Conservation (phyloP, 1,140 invertebrate genomes). For the Linepithema humile region DNA sequence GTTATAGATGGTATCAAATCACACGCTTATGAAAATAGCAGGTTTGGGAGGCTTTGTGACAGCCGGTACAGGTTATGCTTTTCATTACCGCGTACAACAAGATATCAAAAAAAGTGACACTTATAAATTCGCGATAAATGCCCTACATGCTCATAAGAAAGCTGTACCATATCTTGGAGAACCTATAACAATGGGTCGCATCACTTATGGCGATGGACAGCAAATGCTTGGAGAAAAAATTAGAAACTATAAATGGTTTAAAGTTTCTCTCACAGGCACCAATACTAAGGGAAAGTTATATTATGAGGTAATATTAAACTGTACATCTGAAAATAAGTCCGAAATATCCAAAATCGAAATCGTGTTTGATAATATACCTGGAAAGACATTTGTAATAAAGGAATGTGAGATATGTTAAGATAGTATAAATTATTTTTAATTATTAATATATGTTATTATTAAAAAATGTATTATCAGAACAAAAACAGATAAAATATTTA, state of each 20-base stretch:
- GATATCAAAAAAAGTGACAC: conserved; percentile 31
- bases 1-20: conserved; percentile 16
- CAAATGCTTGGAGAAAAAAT: conserved; percentile 33
- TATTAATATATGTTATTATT: conserved; percentile 18
- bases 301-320: conserved; percentile 55
- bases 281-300: conserved; percentile 64
- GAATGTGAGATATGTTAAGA: background rate
- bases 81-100: conserved; percentile 25
- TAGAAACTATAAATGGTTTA: conserved; percentile 60
- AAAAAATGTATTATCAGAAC: background rate
- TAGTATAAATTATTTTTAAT: background rate
- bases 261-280: conserved; percentile 64
- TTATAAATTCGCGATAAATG: conserved; percentile 63
- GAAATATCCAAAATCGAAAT: conserved; percentile 66
- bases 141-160: conserved; percentile 56
- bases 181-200: conserved; percentile 62
- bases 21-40: conserved; percentile 42
- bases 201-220: conserved; percentile 33
- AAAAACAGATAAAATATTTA: conserved; percentile 14
- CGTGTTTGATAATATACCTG: conserved; percentile 50
- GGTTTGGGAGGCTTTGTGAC: background rate
- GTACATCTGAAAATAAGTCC: background rate
- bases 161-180: conserved; percentile 68
- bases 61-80: background rate
- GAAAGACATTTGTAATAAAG: conserved; percentile 64